Percentiles rank a stretch among this genome's conserved stretches.
Evolutionary conservation across 2,888 invertebrate species (phyloP).

Genomic region (Volucella bombylans): DNA sequence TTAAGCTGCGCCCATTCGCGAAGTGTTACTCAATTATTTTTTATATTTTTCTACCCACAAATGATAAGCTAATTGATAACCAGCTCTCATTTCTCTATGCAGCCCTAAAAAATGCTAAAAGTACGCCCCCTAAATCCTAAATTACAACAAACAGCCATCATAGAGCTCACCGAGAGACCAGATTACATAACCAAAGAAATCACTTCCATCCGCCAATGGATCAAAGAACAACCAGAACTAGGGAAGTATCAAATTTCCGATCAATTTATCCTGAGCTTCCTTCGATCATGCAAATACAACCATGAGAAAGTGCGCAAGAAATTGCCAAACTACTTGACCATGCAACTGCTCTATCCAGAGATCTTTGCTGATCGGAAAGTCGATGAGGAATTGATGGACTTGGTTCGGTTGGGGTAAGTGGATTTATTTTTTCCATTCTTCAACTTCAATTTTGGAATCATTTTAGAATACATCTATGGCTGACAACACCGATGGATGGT

Average conservation of each 20-base stretch:
- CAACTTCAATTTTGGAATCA: too few relatives aligned
- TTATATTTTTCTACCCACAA: too few relatives aligned
- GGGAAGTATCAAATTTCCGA: conserved; percentile 78
- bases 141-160: conserved; percentile 78
- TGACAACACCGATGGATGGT: conserved; percentile 77
- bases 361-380: conserved; percentile 80
- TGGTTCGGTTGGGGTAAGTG: conserved; percentile 75
- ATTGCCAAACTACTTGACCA: conserved; percentile 83
- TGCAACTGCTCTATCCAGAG: conserved; percentile 83
- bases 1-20: too few relatives aligned
- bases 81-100: too few relatives aligned
- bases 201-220: conserved; percentile 81
- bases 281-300: conserved; percentile 83
- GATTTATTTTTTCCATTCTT: background rate
- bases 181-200: conserved; percentile 80
- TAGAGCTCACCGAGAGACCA: conserved; percentile 82
- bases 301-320: conserved; percentile 83
- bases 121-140: conserved; percentile 67
- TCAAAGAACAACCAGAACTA: conserved; percentile 81
- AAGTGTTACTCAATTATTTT: too few relatives aligned
- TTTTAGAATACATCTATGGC: conserved; percentile 73
- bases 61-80: conserved; percentile 2
- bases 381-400: conserved; percentile 56
- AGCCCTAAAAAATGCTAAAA: conserved; percentile 50
- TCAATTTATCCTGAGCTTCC: conserved; percentile 82